Base-by-base conservation (phyloP, 2,797 vertebrate species). In the Graptemys geographica region DNA sequence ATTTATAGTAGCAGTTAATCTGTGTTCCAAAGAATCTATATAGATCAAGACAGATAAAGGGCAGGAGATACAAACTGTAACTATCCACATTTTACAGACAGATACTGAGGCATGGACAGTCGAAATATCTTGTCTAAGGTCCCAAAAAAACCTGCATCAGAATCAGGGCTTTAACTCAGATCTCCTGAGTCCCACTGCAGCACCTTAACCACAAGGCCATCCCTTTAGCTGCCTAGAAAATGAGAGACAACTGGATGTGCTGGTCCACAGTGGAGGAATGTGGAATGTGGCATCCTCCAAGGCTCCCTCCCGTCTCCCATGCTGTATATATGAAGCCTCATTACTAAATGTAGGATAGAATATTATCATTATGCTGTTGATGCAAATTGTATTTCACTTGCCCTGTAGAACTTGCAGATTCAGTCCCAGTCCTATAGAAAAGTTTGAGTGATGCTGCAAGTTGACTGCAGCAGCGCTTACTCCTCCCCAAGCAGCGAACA, bases 211-310 rank as follows among this genome's bases (percentile, higher is more conserved):
- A 19, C n/a, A 90, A 84, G 23, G 89, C 0, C 78, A 90, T 84
- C 51, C 47, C 81, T 94, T 41, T 69, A 94, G 27, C 15, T 78
- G 47, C 49, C 33, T 86, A 15, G 76, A 91, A 93, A 91, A n/a
- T 47, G 15, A 83, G 56, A 82, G 31, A 74, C 79, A 94, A 81
- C 83, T 74, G 86, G 21, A 33, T 88, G 18, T 92, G 25, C 62
- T 80, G 76, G 79, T 33, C 92, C 83, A 94, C 53, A 53, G 18
- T 47, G 89, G 86, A 89, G 15, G 56, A 89, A 93, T 80, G 44
- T 92, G 55, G 94, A 94, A 93, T 74, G 83, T 90, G 81, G 69
- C 33, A 89, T 33, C 59, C 55, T 90, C 90, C 76, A 93, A 88
- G 51, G 41, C 19, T 91, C 80, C 84, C 80, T 65, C 87, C 31